phyloP scores from a whole-genome alignment of 2,888 invertebrate species.

The Aphidius colemani region DNA sequence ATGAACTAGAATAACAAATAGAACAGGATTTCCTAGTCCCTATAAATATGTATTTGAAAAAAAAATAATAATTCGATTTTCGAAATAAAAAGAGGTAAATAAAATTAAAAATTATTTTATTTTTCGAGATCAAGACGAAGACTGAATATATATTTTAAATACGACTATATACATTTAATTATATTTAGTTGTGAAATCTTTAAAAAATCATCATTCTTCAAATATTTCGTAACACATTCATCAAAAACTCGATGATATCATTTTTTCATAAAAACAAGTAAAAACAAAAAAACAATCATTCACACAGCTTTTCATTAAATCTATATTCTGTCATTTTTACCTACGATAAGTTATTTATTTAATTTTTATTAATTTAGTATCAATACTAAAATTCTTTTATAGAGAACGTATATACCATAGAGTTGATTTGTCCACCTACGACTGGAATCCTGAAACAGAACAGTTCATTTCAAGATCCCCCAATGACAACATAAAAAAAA shows the following conservation, averaged over 20 bases:
- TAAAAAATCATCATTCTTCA: constrained; percentile 12
- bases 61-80: not conserved
- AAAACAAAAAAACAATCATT: constrained; percentile 2
- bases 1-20: no score
- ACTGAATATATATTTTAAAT: constrained; percentile 25
- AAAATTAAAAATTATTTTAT: constrained; percentile 4
- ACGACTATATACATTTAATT: constrained; percentile 17
- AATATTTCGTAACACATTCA: constrained; percentile 9
- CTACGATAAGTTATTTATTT: no score
- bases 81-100: no score
- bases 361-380: not conserved
- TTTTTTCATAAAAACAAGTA: not conserved
- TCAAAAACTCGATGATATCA: not conserved
- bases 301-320: not conserved
- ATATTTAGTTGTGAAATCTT: constrained; percentile 8
- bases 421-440: constrained; percentile 6
- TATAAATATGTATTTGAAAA: no score
- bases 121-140: constrained; percentile 23
- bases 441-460: constrained; percentile 26
- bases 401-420: constrained; percentile 16
- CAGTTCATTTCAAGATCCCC: constrained; percentile 16
- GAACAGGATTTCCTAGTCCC: no score
- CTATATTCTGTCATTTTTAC: not conserved
- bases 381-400: constrained; percentile 12
- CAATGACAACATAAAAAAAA: not conserved